Evolutionary conservation across 2,888 invertebrate species (phyloP).

Genomic region (Pteria penguin): DNA sequence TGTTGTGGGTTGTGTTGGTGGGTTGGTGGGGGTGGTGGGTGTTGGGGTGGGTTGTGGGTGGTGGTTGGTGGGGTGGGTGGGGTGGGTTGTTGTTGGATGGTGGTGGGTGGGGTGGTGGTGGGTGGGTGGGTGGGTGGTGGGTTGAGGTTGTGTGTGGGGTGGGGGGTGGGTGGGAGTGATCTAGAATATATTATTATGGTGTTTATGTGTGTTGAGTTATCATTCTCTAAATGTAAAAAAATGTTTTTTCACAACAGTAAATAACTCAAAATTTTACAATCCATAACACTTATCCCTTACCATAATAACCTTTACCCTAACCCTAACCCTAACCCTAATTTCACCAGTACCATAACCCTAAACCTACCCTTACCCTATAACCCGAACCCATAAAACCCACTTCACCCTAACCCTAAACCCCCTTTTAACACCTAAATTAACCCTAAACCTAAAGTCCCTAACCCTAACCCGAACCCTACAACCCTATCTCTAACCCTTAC

Average conservation of each 20-base stretch:
- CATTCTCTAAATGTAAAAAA: too few species aligned
- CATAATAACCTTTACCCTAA: slow-evolving; percentile 52
- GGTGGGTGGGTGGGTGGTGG: background rate
- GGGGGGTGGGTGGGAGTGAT: background rate
- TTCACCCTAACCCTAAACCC: slow-evolving; percentile 50
- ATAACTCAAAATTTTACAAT: too few species aligned
- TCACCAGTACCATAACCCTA: slow-evolving; percentile 42
- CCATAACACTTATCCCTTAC: slow-evolving; percentile 44
- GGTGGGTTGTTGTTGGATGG: background rate
- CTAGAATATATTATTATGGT: too few species aligned
- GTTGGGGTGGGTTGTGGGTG: background rate
- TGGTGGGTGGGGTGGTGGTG: background rate
- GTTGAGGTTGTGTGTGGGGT: background rate
- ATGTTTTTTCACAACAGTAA: too few species aligned
- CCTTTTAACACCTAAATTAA: slow-evolving; percentile 43
- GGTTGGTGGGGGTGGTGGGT: background rate
- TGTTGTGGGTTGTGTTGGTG: background rate
- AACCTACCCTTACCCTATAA: slow-evolving; percentile 37
- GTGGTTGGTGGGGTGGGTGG: background rate
- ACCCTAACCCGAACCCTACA: slow-evolving; percentile 45
- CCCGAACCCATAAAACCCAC: slow-evolving; percentile 50
- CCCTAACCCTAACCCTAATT: slow-evolving; percentile 50
- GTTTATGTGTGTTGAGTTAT: too few species aligned
- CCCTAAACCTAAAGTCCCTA: slow-evolving; percentile 36
- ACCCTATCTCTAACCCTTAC: slow-evolving; percentile 50